A percentile compares a stretch with the other conserved stretches of the same genome.
phyloP scores from a whole-genome alignment of 2,113 vertebrate species.

The Plestiodon gilberti region DNA sequence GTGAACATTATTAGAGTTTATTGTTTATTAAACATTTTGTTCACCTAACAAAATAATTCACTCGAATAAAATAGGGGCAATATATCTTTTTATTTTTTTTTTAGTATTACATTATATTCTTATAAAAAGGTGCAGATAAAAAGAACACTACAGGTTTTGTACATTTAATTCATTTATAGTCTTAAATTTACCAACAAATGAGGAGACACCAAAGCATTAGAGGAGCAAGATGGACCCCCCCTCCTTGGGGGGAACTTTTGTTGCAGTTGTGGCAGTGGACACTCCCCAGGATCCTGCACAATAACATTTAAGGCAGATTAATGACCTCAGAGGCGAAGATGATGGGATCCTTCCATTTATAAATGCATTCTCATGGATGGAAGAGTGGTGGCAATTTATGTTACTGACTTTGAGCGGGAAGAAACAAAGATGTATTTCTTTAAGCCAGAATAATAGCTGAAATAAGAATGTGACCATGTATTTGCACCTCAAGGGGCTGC shows the following conservation, averaged over 20 bases:
- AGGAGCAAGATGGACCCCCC: slow-evolving; percentile 50
- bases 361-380: neutral
- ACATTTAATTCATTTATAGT: slow-evolving; percentile 74
- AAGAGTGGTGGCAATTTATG: neutral
- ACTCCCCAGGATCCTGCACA: slow-evolving; percentile 10
- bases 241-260: neutral
- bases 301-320: slow-evolving; percentile 9
- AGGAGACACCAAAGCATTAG: slow-evolving; percentile 76
- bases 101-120: slow-evolving; percentile 84
- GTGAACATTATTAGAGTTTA: neutral
- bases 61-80: slow-evolving; percentile 49
- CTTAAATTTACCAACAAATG: slow-evolving; percentile 73
- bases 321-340: neutral
- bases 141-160: slow-evolving; percentile 76
- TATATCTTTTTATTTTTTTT: slow-evolving; percentile 79
- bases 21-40: neutral
- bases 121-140: slow-evolving; percentile 81
- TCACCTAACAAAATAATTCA: slow-evolving; percentile 33
- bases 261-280: neutral
- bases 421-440: neutral
- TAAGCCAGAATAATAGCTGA: neutral
- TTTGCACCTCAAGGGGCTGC: neutral
- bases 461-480: neutral
- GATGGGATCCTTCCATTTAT: neutral
- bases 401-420: neutral